phyloP scores from a whole-genome alignment of 2,797 vertebrate species.

The Microchirus variegatus region DNA sequence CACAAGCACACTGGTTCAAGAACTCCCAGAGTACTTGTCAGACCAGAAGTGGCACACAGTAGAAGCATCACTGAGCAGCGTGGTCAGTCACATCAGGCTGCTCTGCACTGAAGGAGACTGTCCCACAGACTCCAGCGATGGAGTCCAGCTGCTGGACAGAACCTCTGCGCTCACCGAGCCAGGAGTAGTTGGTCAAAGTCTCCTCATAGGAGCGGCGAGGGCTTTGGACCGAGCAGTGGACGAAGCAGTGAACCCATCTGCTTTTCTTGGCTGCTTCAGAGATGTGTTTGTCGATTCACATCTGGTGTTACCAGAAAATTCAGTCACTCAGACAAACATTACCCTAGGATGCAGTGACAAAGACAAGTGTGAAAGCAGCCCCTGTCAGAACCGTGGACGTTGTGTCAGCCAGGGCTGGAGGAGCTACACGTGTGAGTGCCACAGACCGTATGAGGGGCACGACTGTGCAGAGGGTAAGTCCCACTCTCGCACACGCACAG shows the following conservation, averaged over 20 bases:
- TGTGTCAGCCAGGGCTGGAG: slow-evolving; percentile 88
- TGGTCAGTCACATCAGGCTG: slow-evolving; percentile 80
- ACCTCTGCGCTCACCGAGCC: slow-evolving; percentile 59
- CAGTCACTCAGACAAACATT: slow-evolving; percentile 76
- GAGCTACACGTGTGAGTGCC: slow-evolving; percentile 87
- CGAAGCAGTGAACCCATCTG: slow-evolving; percentile 51
- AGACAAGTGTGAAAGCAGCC: slow-evolving; percentile 86
- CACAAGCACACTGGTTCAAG: slow-evolving; percentile 62
- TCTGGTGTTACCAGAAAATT: slow-evolving; percentile 73
- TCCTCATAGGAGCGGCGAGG: slow-evolving; percentile 82
- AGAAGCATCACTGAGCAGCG: slow-evolving; percentile 81
- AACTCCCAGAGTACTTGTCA: slow-evolving; percentile 78
- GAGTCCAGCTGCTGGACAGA: slow-evolving; percentile 45
- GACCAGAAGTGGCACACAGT: slow-evolving; percentile 88
- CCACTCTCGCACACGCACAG: not conserved
- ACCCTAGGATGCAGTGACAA: slow-evolving; percentile 83
- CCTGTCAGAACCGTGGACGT: slow-evolving; percentile 88
- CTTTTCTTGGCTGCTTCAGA: slow-evolving; percentile 91
- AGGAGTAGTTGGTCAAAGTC: slow-evolving; percentile 70
- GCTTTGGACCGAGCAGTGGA: slow-evolving; percentile 19
- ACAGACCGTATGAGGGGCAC: slow-evolving; percentile 84
- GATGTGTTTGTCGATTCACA: slow-evolving; percentile 85
- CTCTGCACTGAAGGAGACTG: slow-evolving; percentile 80
- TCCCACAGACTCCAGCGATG: slow-evolving; percentile 48
- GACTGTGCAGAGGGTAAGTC: slow-evolving; percentile 86